These are phyloP conservation scores for Microcebus ravelobensis DNA, from an alignment of 2,113 vertebrate species.

Conservation along the genomic window DNA sequence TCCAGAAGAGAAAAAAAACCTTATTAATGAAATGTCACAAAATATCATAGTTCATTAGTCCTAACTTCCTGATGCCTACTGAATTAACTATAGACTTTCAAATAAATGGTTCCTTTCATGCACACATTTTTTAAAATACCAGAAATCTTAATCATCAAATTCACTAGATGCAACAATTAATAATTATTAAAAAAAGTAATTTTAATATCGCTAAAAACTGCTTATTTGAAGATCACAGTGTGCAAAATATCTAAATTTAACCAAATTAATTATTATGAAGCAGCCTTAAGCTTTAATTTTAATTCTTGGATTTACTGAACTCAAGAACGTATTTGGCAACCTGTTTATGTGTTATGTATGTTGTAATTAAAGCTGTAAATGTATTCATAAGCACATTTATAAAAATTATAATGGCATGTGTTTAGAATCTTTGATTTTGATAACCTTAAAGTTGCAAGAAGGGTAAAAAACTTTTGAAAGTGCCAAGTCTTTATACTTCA, in stretches of 20 bases:
- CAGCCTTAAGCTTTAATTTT: slow-evolving; percentile 71
- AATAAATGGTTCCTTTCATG: slow-evolving; percentile 37
- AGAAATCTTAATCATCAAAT: slow-evolving; percentile 33
- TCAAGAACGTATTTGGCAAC: slow-evolving; percentile 70
- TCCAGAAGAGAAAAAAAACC: slow-evolving; percentile 33
- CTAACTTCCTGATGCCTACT: slow-evolving; percentile 21
- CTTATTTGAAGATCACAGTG: slow-evolving; percentile 45
- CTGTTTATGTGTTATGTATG: slow-evolving; percentile 69
- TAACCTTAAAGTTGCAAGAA: slow-evolving; percentile 53
- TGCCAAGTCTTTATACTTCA: not conserved
- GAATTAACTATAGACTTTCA: slow-evolving; percentile 35
- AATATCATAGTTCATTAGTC: slow-evolving; percentile 74
- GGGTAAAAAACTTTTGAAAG: not conserved
- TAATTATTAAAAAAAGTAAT: not conserved
- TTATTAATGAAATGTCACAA: slow-evolving; percentile 78
- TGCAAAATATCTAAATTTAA: slow-evolving; percentile 60
- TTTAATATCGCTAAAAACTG: slow-evolving; percentile 25
- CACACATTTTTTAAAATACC: not conserved
- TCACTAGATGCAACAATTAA: not conserved
- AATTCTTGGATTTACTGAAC: slow-evolving; percentile 75
- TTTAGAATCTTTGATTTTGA: slow-evolving; percentile 65
- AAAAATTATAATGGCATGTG: slow-evolving; percentile 57
- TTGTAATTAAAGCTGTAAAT: slow-evolving; percentile 77
- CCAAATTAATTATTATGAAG: slow-evolving; percentile 66
- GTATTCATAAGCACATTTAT: slow-evolving; percentile 74